Conservation (phyloP, 2,797 vertebrate genomes). For the Dicrostonyx torquatus region DNA sequence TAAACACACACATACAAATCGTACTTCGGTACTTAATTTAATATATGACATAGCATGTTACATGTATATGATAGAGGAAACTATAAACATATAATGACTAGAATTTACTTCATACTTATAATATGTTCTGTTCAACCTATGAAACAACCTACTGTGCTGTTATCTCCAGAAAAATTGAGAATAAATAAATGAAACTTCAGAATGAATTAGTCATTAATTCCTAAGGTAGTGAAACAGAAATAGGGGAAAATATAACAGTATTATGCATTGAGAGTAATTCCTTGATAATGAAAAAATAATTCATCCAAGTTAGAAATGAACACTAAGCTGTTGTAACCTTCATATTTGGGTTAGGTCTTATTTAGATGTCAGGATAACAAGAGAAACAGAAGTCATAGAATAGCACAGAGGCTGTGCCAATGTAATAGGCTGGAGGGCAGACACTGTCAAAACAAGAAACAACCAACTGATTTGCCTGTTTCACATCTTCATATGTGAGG, state of each 20-base stretch:
- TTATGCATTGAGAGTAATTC: neutral
- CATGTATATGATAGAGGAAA: neutral
- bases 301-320: neutral
- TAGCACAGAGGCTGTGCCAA: neutral
- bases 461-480: neutral
- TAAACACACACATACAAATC: neutral
- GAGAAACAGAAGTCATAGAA: neutral
- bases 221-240: neutral
- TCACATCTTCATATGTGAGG: neutral
- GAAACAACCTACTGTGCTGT: neutral
- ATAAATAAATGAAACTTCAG: neutral
- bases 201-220: neutral
- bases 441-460: neutral
- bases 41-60: neutral
- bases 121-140: neutral
- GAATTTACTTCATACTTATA: neutral
- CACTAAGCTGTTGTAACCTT: neutral
- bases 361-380: neutral
- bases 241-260: neutral
- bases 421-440: neutral
- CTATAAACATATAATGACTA: neutral
- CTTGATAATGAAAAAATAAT: neutral
- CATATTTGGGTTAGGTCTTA: neutral
- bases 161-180: neutral
- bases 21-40: neutral